Conservation (phyloP, 2,888 invertebrate species). For the Ptilodon capucinus region DNA sequence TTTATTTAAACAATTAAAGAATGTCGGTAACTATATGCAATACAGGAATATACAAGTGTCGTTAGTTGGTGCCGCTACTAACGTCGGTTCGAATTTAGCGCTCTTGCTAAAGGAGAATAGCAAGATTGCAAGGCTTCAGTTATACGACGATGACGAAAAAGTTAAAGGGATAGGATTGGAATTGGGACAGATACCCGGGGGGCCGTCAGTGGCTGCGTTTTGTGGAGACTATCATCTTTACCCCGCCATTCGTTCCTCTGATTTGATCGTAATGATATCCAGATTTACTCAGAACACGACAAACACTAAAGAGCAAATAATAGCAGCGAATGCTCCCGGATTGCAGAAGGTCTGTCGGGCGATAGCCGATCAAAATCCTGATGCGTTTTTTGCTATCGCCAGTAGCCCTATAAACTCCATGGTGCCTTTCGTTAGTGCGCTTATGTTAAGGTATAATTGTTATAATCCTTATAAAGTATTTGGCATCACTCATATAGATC, state of each 20-base stretch:
- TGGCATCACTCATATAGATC: constrained; percentile 61
- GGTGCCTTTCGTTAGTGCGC: constrained; percentile 55
- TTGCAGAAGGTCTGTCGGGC: constrained; percentile 50
- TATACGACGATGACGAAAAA: constrained; percentile 54
- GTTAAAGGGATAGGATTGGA: constrained; percentile 51
- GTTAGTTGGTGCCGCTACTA: constrained; percentile 55
- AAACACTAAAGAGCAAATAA: constrained; percentile 48
- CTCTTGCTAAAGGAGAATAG: constrained; percentile 52
- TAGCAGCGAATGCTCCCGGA: constrained; percentile 49
- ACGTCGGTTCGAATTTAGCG: constrained; percentile 55
- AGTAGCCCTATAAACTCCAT: constrained; percentile 62
- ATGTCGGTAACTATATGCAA: constrained; percentile 7
- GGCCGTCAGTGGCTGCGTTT: constrained; percentile 41
- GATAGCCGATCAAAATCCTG: constrained; percentile 49
- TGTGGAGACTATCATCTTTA: constrained; percentile 38
- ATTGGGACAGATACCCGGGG: constrained; percentile 49
- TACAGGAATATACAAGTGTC: constrained; percentile 53
- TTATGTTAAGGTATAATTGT: constrained; percentile 47
- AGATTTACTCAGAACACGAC: constrained; percentile 46
- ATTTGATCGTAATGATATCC: constrained; percentile 53
- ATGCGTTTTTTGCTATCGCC: constrained; percentile 56
- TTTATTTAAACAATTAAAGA: constrained; percentile 9
- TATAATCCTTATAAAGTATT: constrained; percentile 60
- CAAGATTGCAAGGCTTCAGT: constrained; percentile 46
- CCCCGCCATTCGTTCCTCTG: constrained; percentile 41